Conservation (phyloP, 2,113 vertebrate genomes). For the Tursiops truncatus region DNA sequence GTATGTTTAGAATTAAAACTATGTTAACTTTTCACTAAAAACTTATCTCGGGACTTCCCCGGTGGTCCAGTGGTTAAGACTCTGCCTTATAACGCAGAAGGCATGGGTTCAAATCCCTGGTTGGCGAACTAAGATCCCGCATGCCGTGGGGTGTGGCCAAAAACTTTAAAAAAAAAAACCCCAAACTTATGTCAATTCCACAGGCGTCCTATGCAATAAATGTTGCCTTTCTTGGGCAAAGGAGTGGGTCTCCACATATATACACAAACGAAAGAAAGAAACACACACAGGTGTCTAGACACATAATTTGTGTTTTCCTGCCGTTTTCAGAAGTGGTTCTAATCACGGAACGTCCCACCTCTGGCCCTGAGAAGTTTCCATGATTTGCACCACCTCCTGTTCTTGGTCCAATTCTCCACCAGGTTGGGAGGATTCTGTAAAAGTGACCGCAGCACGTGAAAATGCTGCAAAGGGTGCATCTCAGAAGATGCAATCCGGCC, state of each 20-base stretch:
- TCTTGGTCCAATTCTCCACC: not conserved
- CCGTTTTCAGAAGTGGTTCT: not conserved
- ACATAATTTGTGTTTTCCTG: not conserved
- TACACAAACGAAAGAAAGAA: not conserved
- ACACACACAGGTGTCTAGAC: fast-evolving
- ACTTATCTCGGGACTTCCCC: too few species aligned
- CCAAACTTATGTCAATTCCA: not conserved
- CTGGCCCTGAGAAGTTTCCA: not conserved
- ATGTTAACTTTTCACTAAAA: not conserved
- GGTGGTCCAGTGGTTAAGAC: too few species aligned
- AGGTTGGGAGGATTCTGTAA: not conserved
- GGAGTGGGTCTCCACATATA: not conserved
- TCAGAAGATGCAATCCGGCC: fast-evolving
- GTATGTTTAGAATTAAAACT: not conserved
- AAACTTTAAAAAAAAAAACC: too few species aligned
- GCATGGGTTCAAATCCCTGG: too few species aligned
- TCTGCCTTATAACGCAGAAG: too few species aligned
- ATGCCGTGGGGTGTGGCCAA: too few species aligned
- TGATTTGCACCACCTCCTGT: too few species aligned
- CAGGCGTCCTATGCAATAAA: not conserved
- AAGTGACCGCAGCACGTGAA: too few species aligned
- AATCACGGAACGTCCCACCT: fast-evolving
- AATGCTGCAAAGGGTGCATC: fast-evolving
- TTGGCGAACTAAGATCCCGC: too few species aligned
- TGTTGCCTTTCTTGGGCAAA: not conserved